Percentiles rank a stretch among this genome's conserved stretches.
Evolutionary conservation across 1,140 invertebrate species (phyloP).

Genomic region (Tetramorium alpestre): DNA sequence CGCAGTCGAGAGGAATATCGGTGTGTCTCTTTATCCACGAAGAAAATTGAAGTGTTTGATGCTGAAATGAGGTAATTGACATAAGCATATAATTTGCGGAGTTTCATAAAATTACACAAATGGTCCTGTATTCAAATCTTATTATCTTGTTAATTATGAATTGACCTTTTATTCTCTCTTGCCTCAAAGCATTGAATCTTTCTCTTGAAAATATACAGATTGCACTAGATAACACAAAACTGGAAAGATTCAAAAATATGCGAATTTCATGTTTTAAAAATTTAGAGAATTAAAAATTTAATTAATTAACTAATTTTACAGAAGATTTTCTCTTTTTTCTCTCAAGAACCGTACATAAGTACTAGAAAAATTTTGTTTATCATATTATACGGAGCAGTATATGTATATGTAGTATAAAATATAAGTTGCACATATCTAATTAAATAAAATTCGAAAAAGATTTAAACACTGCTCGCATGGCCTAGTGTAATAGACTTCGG

Average conservation of each 20-base stretch:
- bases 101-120: neutral
- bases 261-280: neutral
- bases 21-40: neutral
- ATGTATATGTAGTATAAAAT: neutral
- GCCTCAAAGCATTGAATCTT: neutral
- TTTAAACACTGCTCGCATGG: neutral
- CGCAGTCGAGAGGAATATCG: slow-evolving; percentile 1
- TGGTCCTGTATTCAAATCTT: neutral
- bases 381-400: neutral
- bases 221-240: neutral
- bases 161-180: neutral
- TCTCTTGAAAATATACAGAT: neutral
- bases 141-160: neutral
- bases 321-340: neutral
- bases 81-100: neutral
- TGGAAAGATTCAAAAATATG: neutral
- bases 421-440: neutral
- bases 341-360: neutral
- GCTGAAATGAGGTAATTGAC: neutral
- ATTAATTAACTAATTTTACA: slow-evolving; percentile 4
- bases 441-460: slow-evolving; percentile 6
- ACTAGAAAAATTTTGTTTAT: neutral
- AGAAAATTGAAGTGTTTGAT: slow-evolving; percentile 7
- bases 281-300: neutral
- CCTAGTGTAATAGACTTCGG: neutral